phyloP scores from a whole-genome alignment of 2,888 invertebrate species.

The Torymus aiolomorphi region DNA sequence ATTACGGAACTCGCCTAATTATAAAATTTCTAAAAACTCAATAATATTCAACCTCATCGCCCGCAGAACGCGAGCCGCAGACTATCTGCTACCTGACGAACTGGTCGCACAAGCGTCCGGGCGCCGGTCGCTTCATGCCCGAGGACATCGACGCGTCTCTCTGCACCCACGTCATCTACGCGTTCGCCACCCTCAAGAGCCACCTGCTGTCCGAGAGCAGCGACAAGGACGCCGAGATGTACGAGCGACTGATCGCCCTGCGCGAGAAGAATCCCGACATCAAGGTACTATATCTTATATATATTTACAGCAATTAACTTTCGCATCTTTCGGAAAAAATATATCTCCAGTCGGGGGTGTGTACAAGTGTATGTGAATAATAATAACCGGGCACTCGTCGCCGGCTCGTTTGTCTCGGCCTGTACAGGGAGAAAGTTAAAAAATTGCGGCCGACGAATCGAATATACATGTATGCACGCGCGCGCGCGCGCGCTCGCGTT shows the following conservation, averaged over 20 bases:
- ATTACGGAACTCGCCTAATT: too few relatives aligned
- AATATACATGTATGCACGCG: background rate
- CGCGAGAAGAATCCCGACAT: conserved; percentile 92
- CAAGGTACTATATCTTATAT: conserved; percentile 79
- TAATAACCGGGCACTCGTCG: background rate
- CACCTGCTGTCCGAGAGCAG: conserved; percentile 87
- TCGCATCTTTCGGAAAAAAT: too few relatives aligned
- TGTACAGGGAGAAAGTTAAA: conserved; percentile 41
- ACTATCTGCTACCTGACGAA: conserved; percentile 97
- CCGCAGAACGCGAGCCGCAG: conserved; percentile 90
- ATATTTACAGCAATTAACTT: background rate
- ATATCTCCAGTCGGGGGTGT: background rate
- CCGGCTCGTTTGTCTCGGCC: background rate
- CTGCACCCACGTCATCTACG: conserved; percentile 96
- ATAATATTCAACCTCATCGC: too few relatives aligned
- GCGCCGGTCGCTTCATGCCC: conserved; percentile 91
- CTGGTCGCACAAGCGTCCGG: conserved; percentile 95
- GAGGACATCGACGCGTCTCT: conserved; percentile 91
- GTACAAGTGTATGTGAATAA: background rate
- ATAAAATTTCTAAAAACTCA: too few relatives aligned
- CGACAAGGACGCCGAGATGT: conserved; percentile 90
- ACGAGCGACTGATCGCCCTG: conserved; percentile 88
- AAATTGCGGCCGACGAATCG: conserved; percentile 32
- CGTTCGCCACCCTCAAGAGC: conserved; percentile 94
- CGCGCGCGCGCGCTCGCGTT: background rate